These are phyloP conservation scores for Drosophila pandora DNA, from an alignment of 1,140 invertebrate species.

Conservation along the genomic window DNA sequence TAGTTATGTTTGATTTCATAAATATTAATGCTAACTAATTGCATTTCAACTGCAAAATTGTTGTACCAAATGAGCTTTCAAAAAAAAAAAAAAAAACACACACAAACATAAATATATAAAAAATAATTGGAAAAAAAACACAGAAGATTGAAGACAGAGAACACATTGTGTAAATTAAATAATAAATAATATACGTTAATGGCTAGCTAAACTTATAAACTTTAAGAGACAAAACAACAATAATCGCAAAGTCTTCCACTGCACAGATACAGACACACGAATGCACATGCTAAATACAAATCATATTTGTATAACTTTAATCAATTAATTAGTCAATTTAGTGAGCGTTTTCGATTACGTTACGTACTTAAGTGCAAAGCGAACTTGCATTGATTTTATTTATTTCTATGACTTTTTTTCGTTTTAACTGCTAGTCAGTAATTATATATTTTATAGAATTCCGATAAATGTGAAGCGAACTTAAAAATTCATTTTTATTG, in stretches of 20 bases:
- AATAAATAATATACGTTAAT: slow-evolving; percentile 50
- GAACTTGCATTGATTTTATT: slow-evolving; percentile 69
- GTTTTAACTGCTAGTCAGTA: slow-evolving; percentile 80
- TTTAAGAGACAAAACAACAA: slow-evolving; percentile 62
- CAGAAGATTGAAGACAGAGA: slow-evolving; percentile 5
- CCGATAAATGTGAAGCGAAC: slow-evolving; percentile 41
- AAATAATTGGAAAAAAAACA: neutral
- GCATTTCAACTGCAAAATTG: slow-evolving; percentile 75
- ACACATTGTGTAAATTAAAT: slow-evolving; percentile 31
- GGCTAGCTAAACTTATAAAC: slow-evolving; percentile 67
- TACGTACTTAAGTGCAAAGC: slow-evolving; percentile 66
- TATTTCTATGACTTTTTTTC: slow-evolving; percentile 56
- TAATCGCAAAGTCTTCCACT: slow-evolving; percentile 80
- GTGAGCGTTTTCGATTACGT: slow-evolving; percentile 55
- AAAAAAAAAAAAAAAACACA: slow-evolving; percentile 33
- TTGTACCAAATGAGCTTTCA: slow-evolving; percentile 79
- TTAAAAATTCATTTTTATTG: slow-evolving; percentile 56
- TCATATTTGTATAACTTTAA: slow-evolving; percentile 50
- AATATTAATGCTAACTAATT: slow-evolving; percentile 59
- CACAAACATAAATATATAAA: slow-evolving; percentile 2
- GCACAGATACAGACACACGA: slow-evolving; percentile 33
- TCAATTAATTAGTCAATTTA: slow-evolving; percentile 66
- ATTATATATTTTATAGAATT: slow-evolving; percentile 60
- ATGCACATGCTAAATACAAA: slow-evolving; percentile 10
- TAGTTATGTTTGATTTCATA: slow-evolving; percentile 51